These are phyloP conservation scores for Octodonta nipae DNA, from an alignment of 2,888 invertebrate genomes.

Conservation along the genomic window DNA sequence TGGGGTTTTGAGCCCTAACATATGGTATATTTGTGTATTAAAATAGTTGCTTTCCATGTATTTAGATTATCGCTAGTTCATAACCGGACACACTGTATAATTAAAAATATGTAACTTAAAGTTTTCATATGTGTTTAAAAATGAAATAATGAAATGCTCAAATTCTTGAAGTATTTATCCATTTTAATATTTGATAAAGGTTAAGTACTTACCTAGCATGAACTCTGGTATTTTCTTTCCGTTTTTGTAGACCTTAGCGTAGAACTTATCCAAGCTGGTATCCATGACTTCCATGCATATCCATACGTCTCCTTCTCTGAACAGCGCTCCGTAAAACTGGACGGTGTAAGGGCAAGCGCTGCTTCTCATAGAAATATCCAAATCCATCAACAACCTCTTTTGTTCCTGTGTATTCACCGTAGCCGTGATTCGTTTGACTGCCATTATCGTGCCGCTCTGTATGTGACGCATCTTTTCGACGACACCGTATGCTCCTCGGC, in stretches of 20 bases:
- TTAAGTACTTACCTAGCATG: constrained; percentile 68
- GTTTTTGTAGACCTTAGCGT: constrained; percentile 72
- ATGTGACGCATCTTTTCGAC: constrained; percentile 94
- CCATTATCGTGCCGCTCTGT: constrained; percentile 86
- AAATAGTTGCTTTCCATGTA: too few relatives aligned
- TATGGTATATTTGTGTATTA: too few relatives aligned
- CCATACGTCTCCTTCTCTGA: constrained; percentile 97
- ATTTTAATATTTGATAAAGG: too few relatives aligned
- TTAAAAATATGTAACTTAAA: too few relatives aligned
- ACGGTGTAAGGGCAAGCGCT: constrained; percentile 92
- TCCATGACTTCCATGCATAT: constrained; percentile 99
- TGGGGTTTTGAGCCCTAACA: too few relatives aligned
- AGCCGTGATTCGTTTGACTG: constrained; percentile 92
- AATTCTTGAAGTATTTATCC: too few relatives aligned
- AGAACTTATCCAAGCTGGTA: constrained; percentile 93
- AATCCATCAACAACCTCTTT: constrained; percentile 68
- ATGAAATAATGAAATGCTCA: too few relatives aligned
- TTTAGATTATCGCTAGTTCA: too few relatives aligned
- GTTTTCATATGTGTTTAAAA: too few relatives aligned
- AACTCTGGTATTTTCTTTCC: constrained; percentile 69
- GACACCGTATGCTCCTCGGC: constrained; percentile 88
- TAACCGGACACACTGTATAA: too few relatives aligned
- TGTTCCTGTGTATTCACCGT: constrained; percentile 75
- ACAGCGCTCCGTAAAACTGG: constrained; percentile 95
- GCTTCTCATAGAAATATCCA: constrained; percentile 93